Conservation (phyloP, 2,113 vertebrate species). For the Ibidorhyncha struthersii region DNA sequence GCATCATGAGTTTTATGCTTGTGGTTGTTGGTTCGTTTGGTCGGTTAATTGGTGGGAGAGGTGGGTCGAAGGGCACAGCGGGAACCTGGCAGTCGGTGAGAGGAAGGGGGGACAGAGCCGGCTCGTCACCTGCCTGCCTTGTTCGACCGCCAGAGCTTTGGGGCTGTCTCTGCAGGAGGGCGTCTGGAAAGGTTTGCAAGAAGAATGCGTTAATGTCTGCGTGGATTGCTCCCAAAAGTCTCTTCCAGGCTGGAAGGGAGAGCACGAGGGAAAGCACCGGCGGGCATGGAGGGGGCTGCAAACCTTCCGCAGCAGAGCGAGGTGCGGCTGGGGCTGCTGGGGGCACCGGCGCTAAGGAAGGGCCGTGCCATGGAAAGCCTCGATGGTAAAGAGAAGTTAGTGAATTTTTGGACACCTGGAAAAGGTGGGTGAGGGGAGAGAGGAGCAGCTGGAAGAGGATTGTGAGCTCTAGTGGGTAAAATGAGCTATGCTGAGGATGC, state of each 20-base stretch:
- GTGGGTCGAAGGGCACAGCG: background rate
- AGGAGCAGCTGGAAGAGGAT: background rate
- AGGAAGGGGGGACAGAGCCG: background rate
- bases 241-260: background rate
- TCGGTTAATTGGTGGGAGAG: slow-evolving; percentile 10
- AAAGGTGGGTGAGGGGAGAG: background rate
- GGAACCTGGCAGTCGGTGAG: background rate
- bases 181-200: background rate
- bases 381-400: background rate
- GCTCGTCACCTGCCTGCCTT: background rate
- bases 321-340: background rate
- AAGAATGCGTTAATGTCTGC: background rate
- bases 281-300: background rate
- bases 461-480: background rate
- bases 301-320: background rate
- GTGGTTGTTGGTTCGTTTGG: slow-evolving; percentile 5
- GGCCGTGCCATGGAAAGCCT: background rate
- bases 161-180: background rate
- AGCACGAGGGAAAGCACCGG: background rate
- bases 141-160: background rate
- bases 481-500: background rate
- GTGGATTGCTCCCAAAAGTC: background rate
- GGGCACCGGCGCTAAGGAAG: background rate
- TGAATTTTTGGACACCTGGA: background rate
- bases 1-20: background rate